Percentiles rank a stretch among this genome's conserved stretches.
Conservation (phyloP, 2,888 invertebrate genomes). For the Anthrax anthrax region DNA sequence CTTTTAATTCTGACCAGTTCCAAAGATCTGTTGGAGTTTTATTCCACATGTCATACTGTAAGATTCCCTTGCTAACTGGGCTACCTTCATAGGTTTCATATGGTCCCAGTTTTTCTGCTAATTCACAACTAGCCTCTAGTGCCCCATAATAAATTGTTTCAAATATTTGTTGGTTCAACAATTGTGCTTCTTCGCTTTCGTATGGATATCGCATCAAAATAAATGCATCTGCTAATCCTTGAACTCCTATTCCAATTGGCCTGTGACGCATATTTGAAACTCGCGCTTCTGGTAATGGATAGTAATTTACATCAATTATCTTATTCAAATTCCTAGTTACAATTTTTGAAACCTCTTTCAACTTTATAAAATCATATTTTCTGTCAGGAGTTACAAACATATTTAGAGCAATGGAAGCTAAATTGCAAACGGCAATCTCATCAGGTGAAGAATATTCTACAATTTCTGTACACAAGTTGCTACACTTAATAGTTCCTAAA, state of each 20-base stretch:
- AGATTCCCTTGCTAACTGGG: slow-evolving; percentile 78
- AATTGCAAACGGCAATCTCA: slow-evolving; percentile 88
- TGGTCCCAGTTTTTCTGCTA: slow-evolving; percentile 64
- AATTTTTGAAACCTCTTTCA: slow-evolving; percentile 70
- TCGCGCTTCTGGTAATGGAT: slow-evolving; percentile 73
- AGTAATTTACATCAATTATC: slow-evolving; percentile 86
- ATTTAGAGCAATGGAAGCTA: slow-evolving; percentile 86
- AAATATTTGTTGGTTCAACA: slow-evolving; percentile 81
- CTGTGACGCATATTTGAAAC: slow-evolving; percentile 68
- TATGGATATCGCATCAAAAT: slow-evolving; percentile 79
- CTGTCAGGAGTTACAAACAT: slow-evolving; percentile 54
- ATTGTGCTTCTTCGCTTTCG: slow-evolving; percentile 66
- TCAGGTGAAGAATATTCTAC: slow-evolving; percentile 76
- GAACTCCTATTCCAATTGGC: slow-evolving; percentile 79
- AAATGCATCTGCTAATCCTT: slow-evolving; percentile 89
- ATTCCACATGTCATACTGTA: slow-evolving; percentile 93
- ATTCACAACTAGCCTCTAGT: slow-evolving; percentile 78
- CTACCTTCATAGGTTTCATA: slow-evolving; percentile 83
- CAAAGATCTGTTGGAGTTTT: slow-evolving; percentile 70
- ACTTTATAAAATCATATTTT: slow-evolving; percentile 61
- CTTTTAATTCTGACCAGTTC: slow-evolving; percentile 70
- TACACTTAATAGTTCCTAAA: slow-evolving; percentile 88
- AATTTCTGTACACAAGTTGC: slow-evolving; percentile 91
- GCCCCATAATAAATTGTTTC: slow-evolving; percentile 91
- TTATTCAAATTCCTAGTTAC: slow-evolving; percentile 80